These are phyloP conservation scores for Brachypterus glaber DNA, from an alignment of 2,888 invertebrate genomes.

Conservation along the genomic window DNA sequence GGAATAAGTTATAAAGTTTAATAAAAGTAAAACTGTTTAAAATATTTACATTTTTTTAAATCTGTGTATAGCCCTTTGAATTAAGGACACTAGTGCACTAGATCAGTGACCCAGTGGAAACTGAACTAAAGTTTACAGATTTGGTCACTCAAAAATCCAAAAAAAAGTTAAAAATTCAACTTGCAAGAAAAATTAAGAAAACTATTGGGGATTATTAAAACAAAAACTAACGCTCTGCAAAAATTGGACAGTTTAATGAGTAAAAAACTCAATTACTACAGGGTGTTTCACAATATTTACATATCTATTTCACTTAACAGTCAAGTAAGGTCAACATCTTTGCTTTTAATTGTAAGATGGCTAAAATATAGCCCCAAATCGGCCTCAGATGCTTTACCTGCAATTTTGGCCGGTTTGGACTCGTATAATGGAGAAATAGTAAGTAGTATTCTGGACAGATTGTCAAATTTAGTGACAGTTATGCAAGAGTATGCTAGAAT, in stretches of 20 bases:
- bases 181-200: no score
- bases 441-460: conserved; percentile 65
- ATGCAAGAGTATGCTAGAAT: conserved; percentile 77
- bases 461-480: conserved; percentile 74
- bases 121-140: no score
- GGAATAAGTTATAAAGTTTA: no score
- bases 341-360: conserved; percentile 61
- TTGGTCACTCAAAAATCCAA: no score
- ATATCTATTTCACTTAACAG: conserved; percentile 53
- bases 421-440: conserved; percentile 71
- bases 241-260: conserved; percentile 66
- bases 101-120: no score
- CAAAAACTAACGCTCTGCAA: no score
- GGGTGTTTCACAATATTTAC: conserved; percentile 53
- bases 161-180: no score
- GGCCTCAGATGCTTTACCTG: conserved; percentile 58
- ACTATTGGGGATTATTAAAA: no score
- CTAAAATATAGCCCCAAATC: conserved; percentile 52
- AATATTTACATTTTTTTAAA: no score
- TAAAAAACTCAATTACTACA: conserved; percentile 57
- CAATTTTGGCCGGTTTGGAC: conserved; percentile 73
- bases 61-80: no score
- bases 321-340: conserved; percentile 59
- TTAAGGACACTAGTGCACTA: no score
- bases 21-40: no score